Conservation (phyloP, 1,140 invertebrate species). For the Theocolax elegans region DNA sequence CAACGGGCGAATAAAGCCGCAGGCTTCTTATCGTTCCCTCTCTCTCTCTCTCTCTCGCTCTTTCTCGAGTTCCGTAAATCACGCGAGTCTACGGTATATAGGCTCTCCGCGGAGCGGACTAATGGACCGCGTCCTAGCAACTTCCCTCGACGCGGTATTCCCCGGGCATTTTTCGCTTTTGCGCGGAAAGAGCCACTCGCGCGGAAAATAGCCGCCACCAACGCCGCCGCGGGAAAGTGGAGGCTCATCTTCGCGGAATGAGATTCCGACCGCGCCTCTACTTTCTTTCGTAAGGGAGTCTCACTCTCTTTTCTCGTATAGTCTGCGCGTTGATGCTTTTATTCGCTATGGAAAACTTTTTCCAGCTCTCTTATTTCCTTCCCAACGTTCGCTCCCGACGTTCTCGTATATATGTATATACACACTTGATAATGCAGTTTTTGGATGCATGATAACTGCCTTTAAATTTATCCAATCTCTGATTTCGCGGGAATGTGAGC, state of each 20-base stretch:
- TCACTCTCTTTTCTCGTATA: background rate
- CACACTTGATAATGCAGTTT: too few species aligned
- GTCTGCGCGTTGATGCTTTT: background rate
- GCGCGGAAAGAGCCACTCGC: slow-evolving; percentile 2
- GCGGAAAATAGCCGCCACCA: slow-evolving; percentile 1
- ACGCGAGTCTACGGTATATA: slow-evolving; percentile 42
- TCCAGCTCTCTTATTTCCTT: too few species aligned
- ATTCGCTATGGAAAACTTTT: background rate
- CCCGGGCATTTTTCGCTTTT: background rate
- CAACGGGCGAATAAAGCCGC: slow-evolving; percentile 16
- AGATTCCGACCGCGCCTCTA: background rate
- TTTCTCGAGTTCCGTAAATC: slow-evolving; percentile 58
- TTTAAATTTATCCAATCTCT: too few species aligned
- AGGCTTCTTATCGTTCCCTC: slow-evolving; percentile 58
- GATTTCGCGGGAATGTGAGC: too few species aligned
- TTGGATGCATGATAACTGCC: too few species aligned
- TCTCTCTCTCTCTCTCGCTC: too few species aligned
- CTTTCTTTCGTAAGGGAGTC: too few species aligned
- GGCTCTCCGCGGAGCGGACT: slow-evolving; percentile 37
- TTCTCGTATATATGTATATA: too few species aligned
- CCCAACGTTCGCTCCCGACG: too few species aligned
- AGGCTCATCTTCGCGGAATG: slow-evolving; percentile 1
- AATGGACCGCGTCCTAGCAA: slow-evolving; percentile 48
- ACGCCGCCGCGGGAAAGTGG: background rate
- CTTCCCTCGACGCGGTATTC: background rate